Percentiles rank a stretch among this genome's conserved stretches.
phyloP scores from a whole-genome alignment of 2,797 vertebrate genomes.

The Parotocinclus haroldoi region DNA sequence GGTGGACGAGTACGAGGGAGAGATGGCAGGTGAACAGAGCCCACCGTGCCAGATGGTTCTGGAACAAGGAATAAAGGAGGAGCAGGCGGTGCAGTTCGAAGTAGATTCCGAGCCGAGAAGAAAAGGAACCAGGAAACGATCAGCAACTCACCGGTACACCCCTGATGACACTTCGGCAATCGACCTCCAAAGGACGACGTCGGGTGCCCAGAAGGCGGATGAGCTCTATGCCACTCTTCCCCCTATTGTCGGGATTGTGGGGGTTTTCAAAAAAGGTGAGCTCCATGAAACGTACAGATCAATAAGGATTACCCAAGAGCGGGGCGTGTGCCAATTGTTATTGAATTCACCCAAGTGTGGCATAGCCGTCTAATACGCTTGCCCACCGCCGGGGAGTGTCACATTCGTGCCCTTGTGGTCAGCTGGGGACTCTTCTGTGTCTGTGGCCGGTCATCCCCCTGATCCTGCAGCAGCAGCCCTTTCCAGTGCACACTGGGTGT shows the following conservation, averaged over 20 bases:
- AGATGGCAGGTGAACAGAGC: conserved; percentile 57
- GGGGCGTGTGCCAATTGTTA: no score
- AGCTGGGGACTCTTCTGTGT: no score
- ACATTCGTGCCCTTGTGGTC: no score
- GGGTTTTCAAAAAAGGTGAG: conserved; percentile 83
- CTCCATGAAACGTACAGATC: no score
- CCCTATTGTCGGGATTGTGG: conserved; percentile 76
- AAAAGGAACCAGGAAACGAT: conserved; percentile 61
- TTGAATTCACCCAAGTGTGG: no score
- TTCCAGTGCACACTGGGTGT: no score
- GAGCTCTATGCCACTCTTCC: conserved; percentile 78
- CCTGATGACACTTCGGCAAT: conserved; percentile 58
- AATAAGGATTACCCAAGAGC: no score
- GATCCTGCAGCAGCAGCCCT: no score
- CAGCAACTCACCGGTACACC: conserved; percentile 56
- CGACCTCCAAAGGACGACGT: conserved; percentile 67
- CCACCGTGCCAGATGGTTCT: conserved; percentile 38
- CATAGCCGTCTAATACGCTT: no score
- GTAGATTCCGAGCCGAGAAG: conserved; percentile 61
- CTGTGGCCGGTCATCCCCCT: no score
- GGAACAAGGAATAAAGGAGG: conserved; percentile 61
- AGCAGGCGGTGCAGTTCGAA: conserved; percentile 65
- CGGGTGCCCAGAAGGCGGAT: conserved; percentile 76
- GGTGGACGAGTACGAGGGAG: conserved; percentile 59
- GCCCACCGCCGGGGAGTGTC: no score